A percentile compares a stretch with the other conserved stretches of the same genome.
phyloP scores from a whole-genome alignment of 2,797 vertebrate genomes.

The Sarcoramphus papa region DNA sequence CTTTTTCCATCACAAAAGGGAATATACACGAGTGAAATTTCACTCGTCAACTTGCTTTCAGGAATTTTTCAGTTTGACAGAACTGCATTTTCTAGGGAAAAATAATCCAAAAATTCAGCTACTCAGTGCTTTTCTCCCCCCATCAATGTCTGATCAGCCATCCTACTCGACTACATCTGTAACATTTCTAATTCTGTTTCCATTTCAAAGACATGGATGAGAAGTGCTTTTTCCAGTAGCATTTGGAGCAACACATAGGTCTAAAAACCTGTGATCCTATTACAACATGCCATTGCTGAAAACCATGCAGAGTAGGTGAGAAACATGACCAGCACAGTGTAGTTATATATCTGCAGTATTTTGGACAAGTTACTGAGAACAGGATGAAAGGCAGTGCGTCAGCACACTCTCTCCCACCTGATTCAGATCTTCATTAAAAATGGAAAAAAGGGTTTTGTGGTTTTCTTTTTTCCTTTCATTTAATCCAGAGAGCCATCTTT shows the following conservation, averaged over 20 bases:
- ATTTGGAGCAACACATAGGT: neutral
- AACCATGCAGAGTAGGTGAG: neutral
- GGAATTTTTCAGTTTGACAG: neutral
- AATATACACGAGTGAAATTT: neutral
- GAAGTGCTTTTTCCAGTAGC: neutral
- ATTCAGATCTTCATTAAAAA: neutral
- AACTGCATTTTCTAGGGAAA: neutral
- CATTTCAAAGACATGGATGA: neutral
- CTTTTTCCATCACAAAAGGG: neutral
- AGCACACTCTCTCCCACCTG: neutral
- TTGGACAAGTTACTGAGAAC: neutral
- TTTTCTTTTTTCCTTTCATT: neutral
- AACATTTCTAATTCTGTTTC: neutral
- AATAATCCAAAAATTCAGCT: neutral
- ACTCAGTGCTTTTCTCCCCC: accelerated
- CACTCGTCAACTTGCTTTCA: neutral
- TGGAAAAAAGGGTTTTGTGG: neutral
- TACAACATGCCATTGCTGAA: neutral
- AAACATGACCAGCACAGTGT: neutral
- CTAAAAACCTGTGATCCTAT: neutral
- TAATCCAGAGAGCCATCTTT: neutral
- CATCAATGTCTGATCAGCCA: neutral
- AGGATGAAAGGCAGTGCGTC: neutral
- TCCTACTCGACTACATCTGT: neutral
- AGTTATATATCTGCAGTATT: neutral